Conservation (phyloP, 2,797 vertebrate genomes). For the Catostomus latipinnis region DNA sequence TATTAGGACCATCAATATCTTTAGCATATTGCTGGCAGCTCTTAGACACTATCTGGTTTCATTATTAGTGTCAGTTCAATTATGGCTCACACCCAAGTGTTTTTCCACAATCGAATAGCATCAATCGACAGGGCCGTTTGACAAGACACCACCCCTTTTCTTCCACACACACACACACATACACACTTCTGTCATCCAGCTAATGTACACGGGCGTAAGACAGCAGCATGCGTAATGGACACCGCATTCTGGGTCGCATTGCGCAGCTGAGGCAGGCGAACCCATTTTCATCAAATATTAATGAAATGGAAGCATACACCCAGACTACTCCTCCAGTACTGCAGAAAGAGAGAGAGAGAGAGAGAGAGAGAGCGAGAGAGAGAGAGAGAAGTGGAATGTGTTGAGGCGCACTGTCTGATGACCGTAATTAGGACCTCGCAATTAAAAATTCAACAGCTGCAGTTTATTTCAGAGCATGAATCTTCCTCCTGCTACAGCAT, state of each 20-base stretch:
- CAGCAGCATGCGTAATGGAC: conserved; percentile 97
- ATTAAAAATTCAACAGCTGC: conserved; percentile 99
- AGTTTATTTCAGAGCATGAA: conserved; percentile 99
- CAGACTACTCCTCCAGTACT: conserved; percentile 84
- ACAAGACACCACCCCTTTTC: conserved; percentile 77
- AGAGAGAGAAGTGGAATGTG: conserved; percentile 88
- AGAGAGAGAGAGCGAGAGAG: conserved; percentile 65
- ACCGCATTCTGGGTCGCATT: conserved; percentile 91
- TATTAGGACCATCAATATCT: conserved; percentile 99
- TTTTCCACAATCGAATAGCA: conserved; percentile 97
- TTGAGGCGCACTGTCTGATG: conserved; percentile 99
- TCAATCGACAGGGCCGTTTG: conserved; percentile 94
- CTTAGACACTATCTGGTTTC: conserved; percentile 94
- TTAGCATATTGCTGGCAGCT: conserved; percentile 92
- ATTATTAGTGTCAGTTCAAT: conserved; percentile 99
- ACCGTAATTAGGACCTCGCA: conserved; percentile 98
- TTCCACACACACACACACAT: conserved; percentile 41
- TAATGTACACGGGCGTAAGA: conserved; percentile 95
- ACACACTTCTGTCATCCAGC: conserved; percentile 87
- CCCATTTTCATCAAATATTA: conserved; percentile 99
- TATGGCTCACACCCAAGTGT: conserved; percentile 99
- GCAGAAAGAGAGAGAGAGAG: conserved; percentile 39
- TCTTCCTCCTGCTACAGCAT: conserved; percentile 89
- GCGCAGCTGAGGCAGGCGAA: conserved; percentile 98
- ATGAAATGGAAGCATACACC: conserved; percentile 99